phyloP scores from a whole-genome alignment of 2,888 invertebrate species.

The Aphodius granarius region DNA sequence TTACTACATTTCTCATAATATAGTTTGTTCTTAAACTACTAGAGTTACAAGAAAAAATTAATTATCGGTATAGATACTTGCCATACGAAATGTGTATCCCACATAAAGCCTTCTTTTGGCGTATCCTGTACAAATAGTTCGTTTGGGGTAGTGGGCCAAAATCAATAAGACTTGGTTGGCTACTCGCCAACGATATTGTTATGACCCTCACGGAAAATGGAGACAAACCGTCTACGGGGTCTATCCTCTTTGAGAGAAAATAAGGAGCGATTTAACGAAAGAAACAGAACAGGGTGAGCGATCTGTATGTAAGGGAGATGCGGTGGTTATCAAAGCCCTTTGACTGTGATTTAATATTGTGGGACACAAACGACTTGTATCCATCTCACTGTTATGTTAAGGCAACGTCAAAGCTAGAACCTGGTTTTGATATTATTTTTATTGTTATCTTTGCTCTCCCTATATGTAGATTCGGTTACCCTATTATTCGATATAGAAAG shows the following conservation, averaged over 20 bases:
- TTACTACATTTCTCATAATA: too few relatives aligned
- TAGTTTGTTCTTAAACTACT: too few relatives aligned
- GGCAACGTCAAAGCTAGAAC: not conserved
- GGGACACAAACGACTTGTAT: not conserved
- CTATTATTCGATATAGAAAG: too few relatives aligned
- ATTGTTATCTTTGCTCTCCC: too few relatives aligned
- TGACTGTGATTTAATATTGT: not conserved
- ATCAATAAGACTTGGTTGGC: not conserved
- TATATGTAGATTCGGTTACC: too few relatives aligned
- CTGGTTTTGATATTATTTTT: not conserved
- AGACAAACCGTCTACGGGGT: not conserved
- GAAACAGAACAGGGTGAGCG: not conserved
- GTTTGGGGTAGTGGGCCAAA: not conserved
- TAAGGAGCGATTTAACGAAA: too few relatives aligned
- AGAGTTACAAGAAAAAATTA: too few relatives aligned
- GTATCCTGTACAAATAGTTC: not conserved
- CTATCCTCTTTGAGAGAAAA: too few relatives aligned
- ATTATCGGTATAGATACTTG: too few relatives aligned
- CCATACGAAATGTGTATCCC: too few relatives aligned
- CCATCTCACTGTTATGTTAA: not conserved
- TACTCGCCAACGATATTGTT: not conserved
- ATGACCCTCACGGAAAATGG: not conserved
- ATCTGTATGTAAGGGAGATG: not conserved
- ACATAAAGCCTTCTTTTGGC: too few relatives aligned
- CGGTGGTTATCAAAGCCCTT: not conserved